Base-by-base conservation (phyloP, 2,797 vertebrate genomes). In the Mus minutoides region DNA sequence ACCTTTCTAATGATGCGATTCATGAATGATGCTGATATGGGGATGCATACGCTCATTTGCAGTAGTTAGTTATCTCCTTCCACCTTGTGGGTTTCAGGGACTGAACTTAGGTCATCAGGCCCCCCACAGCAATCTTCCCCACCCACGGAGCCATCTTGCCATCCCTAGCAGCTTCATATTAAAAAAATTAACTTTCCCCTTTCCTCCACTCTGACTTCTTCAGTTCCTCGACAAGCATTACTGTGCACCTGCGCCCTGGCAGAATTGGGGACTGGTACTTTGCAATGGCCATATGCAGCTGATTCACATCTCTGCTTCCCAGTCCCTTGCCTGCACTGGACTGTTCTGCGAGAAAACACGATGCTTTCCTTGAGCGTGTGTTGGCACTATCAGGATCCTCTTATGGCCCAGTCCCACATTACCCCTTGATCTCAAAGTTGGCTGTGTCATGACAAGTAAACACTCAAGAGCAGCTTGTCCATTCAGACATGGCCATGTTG, bases 401-500 rank as follows among this genome's bases (percentile, higher is more conserved):
- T 17, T 4, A 7, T 4, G 64, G 9, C 46, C 58, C 46, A 16
- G 17, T 43, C 2, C 12, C 43, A 64, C 19, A 54, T 3, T 3
- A 31, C 62, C 29, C 71, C 34, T 1, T 62, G 46, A 64, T 40
- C 24, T 52, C 22, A 14, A 87, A 34, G 54, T 34, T 34, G 52
- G 31, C n/a, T 54, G 49, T 29, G 19, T 92, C 43, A 26, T 40
- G 49, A 85, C 56, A 40, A 80, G 9, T 1, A 19, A 24, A 7
- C 16, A 52, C 6, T 19, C 8, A 2, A 80, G 1, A n/a, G 4
- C 11, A 34, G 71, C 58, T 58, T 24, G 31, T 6, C 6, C 5
- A 3, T 73, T 14, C 2, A 0, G 9, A 37, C 2, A 1, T 12
- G 37, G 52, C 73, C 43, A 6, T 2, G 3, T 54, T 13, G 9